These are phyloP conservation scores for Chrysolina haemoptera DNA, from an alignment of 2,888 invertebrate genomes.

Conservation along the genomic window DNA sequence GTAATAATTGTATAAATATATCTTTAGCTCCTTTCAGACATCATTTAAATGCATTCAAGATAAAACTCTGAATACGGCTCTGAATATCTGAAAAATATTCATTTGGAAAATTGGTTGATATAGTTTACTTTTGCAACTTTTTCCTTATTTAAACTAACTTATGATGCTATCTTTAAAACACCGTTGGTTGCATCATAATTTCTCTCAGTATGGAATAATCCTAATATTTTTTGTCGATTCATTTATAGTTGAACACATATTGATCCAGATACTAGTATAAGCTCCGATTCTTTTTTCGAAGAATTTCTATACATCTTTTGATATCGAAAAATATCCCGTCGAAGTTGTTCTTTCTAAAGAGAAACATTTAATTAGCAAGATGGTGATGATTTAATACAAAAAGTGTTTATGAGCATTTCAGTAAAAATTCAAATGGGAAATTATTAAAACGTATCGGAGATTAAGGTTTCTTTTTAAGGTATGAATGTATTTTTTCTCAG, in stretches of 20 bases:
- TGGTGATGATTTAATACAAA: conserved; percentile 38
- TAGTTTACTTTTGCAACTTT: too few relatives aligned
- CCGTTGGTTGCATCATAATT: too few relatives aligned
- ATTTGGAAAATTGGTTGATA: too few relatives aligned
- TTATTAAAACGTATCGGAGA: conserved; percentile 67
- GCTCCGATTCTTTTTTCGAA: background rate
- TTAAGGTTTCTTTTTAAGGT: conserved; percentile 64
- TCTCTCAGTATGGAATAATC: too few relatives aligned
- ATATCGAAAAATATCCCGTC: conserved; percentile 5
- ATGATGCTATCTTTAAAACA: too few relatives aligned
- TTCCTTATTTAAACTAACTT: too few relatives aligned
- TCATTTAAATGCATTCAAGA: too few relatives aligned
- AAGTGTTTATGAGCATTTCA: conserved; percentile 42
- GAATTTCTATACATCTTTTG: conserved; percentile 8
- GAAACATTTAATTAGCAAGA: conserved; percentile 39
- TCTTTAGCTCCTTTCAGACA: too few relatives aligned
- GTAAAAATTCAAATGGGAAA: conserved; percentile 64
- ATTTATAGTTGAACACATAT: background rate
- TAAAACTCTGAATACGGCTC: too few relatives aligned
- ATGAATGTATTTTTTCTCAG: conserved; percentile 63
- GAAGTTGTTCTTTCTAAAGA: conserved; percentile 4
- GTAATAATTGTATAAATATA: too few relatives aligned
- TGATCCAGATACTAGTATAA: background rate
- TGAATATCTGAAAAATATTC: too few relatives aligned
- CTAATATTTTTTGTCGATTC: background rate